Conservation (phyloP, 2,113 vertebrate genomes). For the Pollachius pollachius region DNA sequence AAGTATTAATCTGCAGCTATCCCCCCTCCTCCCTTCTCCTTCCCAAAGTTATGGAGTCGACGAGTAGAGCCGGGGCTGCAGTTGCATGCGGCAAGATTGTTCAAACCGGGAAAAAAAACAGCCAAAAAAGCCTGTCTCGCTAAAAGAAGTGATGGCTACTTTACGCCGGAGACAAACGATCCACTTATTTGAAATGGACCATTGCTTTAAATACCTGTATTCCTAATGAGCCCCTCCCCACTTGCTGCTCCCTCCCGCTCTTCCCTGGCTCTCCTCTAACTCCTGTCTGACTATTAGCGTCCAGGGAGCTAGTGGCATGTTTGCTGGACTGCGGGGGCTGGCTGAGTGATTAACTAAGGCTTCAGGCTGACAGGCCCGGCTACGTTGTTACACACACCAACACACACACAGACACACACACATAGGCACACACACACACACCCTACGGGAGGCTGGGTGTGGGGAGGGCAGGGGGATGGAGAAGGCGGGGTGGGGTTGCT, state of each 20-base stretch:
- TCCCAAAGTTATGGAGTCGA: background rate
- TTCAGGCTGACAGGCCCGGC: conserved; percentile 71
- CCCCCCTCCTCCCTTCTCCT: conserved; percentile 13
- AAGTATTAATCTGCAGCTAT: conserved; percentile 54
- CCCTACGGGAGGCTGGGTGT: no score
- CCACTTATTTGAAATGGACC: conserved; percentile 75
- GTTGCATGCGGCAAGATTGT: background rate
- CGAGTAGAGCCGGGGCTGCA: conserved; percentile 40
- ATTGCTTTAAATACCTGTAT: conserved; percentile 80
- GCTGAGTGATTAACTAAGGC: conserved; percentile 82
- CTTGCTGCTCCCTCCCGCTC: conserved; percentile 23
- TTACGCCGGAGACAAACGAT: conserved; percentile 71
- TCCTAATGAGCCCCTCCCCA: conserved; percentile 69
- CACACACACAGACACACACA: no score
- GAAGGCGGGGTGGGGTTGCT: conserved; percentile 47
- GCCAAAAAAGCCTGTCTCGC: conserved; percentile 37
- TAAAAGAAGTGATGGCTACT: conserved; percentile 31
- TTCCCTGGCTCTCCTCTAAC: conserved; percentile 38
- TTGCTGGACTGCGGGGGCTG: conserved; percentile 51
- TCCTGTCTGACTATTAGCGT: conserved; percentile 74
- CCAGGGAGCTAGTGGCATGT: conserved; percentile 61
- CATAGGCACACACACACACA: no score
- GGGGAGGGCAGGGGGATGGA: no score
- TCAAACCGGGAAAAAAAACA: conserved; percentile 36
- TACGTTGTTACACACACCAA: no score